A percentile compares a stretch with the other conserved stretches of the same genome.
phyloP scores from a whole-genome alignment of 1,140 invertebrate species.

The Listronotus bonariensis region DNA sequence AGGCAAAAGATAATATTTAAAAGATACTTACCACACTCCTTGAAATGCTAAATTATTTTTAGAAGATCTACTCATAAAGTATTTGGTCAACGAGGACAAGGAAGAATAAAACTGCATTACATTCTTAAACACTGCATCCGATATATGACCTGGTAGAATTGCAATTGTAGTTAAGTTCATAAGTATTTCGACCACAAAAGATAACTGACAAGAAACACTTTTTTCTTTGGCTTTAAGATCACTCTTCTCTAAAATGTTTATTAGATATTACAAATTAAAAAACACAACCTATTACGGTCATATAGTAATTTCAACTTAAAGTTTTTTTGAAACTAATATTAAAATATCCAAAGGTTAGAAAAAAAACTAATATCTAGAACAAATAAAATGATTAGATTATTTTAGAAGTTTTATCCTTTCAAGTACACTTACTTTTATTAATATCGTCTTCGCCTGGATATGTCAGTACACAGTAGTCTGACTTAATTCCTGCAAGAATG shows the following conservation, averaged over 20 bases:
- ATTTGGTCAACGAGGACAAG: conserved; percentile 58
- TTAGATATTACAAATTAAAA: conserved; percentile 15
- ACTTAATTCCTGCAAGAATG: conserved; percentile 56
- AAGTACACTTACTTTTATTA: conserved; percentile 47
- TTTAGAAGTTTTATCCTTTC: no score
- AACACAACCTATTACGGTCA: no score
- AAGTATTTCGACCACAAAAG: conserved; percentile 55
- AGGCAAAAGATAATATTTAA: no score
- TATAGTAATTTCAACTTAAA: no score
- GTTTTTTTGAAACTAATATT: no score
- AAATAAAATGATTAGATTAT: no score
- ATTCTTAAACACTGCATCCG: conserved; percentile 58
- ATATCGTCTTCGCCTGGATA: conserved; percentile 46
- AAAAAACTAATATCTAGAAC: no score
- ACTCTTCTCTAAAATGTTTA: conserved; percentile 49
- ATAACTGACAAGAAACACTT: conserved; percentile 58
- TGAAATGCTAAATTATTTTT: conserved; percentile 57
- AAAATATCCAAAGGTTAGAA: no score
- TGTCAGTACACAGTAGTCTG: conserved; percentile 53
- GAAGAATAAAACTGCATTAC: conserved; percentile 57
- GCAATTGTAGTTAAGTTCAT: conserved; percentile 52
- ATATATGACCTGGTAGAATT: conserved; percentile 52
- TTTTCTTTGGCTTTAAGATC: conserved; percentile 57
- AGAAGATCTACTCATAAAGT: conserved; percentile 57
- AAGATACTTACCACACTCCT: conserved; percentile 56